Conservation (phyloP, 1,140 invertebrate species). For the Aphelinus atriplicis region DNA sequence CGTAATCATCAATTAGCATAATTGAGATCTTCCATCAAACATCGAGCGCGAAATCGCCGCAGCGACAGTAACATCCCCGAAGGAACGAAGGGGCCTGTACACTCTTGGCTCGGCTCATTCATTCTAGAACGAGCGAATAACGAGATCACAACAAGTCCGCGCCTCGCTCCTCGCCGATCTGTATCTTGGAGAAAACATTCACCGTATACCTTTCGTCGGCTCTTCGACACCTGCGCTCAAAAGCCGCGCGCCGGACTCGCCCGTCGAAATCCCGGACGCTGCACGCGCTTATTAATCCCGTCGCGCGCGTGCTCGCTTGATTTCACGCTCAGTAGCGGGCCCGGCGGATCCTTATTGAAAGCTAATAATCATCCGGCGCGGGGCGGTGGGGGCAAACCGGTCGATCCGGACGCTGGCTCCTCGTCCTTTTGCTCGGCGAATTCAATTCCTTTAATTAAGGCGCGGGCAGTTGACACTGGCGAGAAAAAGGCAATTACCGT, state of each 20-base stretch:
- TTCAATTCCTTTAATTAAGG: constrained; percentile 17
- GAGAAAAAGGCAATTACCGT: constrained; percentile 23
- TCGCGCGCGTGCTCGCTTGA: constrained; percentile 1
- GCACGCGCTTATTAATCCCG: constrained; percentile 14
- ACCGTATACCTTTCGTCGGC: not conserved
- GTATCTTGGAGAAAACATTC: too few relatives aligned
- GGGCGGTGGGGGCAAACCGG: not conserved
- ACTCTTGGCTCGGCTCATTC: too few relatives aligned
- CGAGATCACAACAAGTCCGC: too few relatives aligned
- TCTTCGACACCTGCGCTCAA: not conserved
- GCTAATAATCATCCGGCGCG: constrained; percentile 26
- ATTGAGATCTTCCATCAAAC: too few relatives aligned
- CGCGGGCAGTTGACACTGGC: constrained; percentile 4
- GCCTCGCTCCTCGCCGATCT: too few relatives aligned
- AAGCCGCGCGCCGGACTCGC: not conserved
- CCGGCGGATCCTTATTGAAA: constrained; percentile 19
- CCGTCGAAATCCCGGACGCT: not conserved
- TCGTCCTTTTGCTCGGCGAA: not conserved
- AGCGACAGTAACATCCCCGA: not conserved
- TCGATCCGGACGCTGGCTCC: not conserved
- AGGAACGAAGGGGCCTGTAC: not conserved
- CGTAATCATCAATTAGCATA: too few relatives aligned
- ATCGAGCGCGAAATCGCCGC: not conserved
- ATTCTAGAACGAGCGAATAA: too few relatives aligned
- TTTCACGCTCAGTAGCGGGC: constrained; percentile 1